Evolutionary conservation across 30 jellyfish, hydroid and myxozoan species (phyloP), one percentile per base, ranked within the genome.

Genomic region (Hydractinia echinata): DNA sequence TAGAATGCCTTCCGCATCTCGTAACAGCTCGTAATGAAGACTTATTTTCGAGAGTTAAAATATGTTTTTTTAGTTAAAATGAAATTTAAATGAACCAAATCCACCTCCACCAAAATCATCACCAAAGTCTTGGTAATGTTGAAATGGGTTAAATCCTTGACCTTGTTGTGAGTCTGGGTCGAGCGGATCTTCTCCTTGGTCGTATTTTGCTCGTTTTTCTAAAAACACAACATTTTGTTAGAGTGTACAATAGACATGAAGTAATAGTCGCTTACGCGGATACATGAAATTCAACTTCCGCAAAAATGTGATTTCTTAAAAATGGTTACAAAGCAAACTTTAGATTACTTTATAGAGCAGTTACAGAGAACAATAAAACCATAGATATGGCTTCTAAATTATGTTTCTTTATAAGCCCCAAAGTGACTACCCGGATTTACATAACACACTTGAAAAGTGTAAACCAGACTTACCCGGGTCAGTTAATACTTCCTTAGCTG

Each of bases 121-220:
- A n/a, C n/a, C n/a, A 52, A 53, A 48, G 39, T 51, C 74, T n/a
- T 64, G 51, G 4, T 1, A 64, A 6, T 13, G 10, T 30, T 83
- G 85, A 66, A 82, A 89, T 18, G 97, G 97, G 79, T 78, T 78
- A 15, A 85, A 86, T 60, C 95, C 95, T 5, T 91, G 89, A 11
- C 92, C 87, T 76, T 90, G 93, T 81, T 90, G 97, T 11, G 94
- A 85, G 21, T 90, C 95, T 4, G 97, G 97, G 66, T 90, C 97
- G 48, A 90, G 62, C 8, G 97, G 97, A 83, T 90, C 97, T 54
- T 90, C 97, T 18, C 97, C 97, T 80, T 85, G 86, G 64, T 90
- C 97, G 64, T 77, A 90, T 71, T 90, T 90, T 50, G 90, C 94
- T 11, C 97, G 86, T 81, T 90, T 90, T 71, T 90, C 97, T 90